Evolutionary conservation across 2,888 invertebrate species (phyloP).

Genomic region (Frankliniella intonsa): DNA sequence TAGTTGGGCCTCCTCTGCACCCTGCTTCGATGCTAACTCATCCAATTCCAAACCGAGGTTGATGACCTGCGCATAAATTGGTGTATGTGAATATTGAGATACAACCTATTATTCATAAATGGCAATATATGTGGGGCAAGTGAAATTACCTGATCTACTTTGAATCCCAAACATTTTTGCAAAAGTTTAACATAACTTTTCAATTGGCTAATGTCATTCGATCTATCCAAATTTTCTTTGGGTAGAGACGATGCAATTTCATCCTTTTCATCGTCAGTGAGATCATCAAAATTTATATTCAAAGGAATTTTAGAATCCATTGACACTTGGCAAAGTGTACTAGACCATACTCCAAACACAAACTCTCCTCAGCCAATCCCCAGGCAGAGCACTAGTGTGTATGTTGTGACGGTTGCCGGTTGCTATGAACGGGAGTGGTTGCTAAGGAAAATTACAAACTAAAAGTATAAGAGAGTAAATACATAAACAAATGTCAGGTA

Average conservation of each 20-base stretch:
- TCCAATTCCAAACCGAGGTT: constrained; percentile 43
- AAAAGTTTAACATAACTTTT: constrained; percentile 56
- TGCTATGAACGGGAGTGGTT: too few relatives aligned
- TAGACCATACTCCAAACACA: too few relatives aligned
- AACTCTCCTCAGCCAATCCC: too few relatives aligned
- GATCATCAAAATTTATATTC: background rate
- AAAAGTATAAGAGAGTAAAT: too few relatives aligned
- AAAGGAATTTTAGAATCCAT: background rate
- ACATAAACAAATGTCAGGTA: too few relatives aligned
- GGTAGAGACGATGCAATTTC: constrained; percentile 15
- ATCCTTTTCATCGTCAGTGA: constrained; percentile 63
- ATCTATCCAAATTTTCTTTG: background rate
- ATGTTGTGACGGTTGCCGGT: too few relatives aligned
- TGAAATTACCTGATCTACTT: constrained; percentile 59
- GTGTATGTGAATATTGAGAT: background rate
- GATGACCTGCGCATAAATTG: background rate
- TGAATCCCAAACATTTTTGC: constrained; percentile 64
- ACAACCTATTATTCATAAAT: background rate
- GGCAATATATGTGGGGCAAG: background rate
- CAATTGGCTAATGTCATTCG: constrained; percentile 46
- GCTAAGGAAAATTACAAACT: too few relatives aligned
- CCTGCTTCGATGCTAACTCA: constrained; percentile 49
- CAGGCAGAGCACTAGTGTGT: background rate
- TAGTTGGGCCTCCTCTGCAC: constrained; percentile 46
- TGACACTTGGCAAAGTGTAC: background rate